These are phyloP conservation scores for Beris chalybata DNA, from an alignment of 2,888 invertebrate genomes.

Conservation along the genomic window DNA sequence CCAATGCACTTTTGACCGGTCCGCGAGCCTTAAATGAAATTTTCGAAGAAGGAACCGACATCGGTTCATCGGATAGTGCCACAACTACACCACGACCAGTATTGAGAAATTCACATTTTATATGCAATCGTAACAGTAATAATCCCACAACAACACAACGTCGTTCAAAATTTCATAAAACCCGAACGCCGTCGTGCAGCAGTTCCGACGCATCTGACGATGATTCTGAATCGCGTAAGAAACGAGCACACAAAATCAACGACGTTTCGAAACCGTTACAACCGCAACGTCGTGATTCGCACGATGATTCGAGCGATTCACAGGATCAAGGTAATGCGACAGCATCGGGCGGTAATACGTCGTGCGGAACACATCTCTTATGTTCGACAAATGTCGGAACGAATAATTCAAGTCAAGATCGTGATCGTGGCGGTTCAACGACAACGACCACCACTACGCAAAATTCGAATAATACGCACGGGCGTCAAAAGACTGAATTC, in stretches of 20 bases:
- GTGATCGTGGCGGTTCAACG: constrained; percentile 34
- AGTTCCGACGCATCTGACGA: constrained; percentile 93
- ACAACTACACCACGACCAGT: constrained; percentile 45
- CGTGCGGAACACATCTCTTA: constrained; percentile 28
- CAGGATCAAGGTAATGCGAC: constrained; percentile 63
- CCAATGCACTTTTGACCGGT: constrained; percentile 44
- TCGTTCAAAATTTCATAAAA: constrained; percentile 70
- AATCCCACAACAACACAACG: constrained; percentile 54
- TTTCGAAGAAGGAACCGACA: constrained; percentile 64
- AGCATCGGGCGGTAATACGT: constrained; percentile 48
- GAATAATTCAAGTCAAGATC: constrained; percentile 7
- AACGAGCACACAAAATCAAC: constrained; percentile 72
- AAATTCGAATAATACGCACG: constrained; percentile 34
- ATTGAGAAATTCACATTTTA: constrained; percentile 44
- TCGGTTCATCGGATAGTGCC: constrained; percentile 43
- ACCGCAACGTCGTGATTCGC: constrained; percentile 71
- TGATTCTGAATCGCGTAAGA: constrained; percentile 80
- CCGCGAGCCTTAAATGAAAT: constrained; percentile 65
- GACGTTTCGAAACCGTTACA: constrained; percentile 65
- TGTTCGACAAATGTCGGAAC: constrained; percentile 34
- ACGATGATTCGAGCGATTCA: constrained; percentile 84
- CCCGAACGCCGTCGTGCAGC: constrained; percentile 84
- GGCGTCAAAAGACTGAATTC: constrained; percentile 41
- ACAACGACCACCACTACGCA: constrained; percentile 31
- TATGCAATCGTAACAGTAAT: constrained; percentile 34